Base-by-base conservation (phyloP, 2,797 vertebrate species). In the Ibycter americanus region DNA sequence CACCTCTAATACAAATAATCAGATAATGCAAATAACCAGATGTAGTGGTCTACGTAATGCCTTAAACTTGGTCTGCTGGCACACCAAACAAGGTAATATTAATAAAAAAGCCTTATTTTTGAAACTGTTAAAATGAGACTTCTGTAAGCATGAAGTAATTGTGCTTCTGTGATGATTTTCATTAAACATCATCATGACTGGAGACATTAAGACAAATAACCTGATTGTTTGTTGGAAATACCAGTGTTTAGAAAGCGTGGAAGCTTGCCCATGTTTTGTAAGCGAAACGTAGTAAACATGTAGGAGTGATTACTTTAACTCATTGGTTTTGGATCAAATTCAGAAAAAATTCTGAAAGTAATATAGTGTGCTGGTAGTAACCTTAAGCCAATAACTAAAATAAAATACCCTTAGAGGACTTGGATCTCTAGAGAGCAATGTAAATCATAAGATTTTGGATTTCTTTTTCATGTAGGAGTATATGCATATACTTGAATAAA, bases 41-140 rank as follows among this genome's bases (percentile, higher is more conserved):
- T 1, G 4, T 29, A 66, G 47, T 25, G 29, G 12, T 16, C 56
- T 38, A 22, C 0, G 0, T 49, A 42, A 47, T 49, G 31, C 27
- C 29, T 51, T 31, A 47, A 74, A 36, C 10, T n/a, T 56, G 59
- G 13, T 26, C 26, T 77, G 18, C 29, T 72, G n/a, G n/a, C 32
- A 40, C 58, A 49, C 21, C 27, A 47, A 22, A 21, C 12, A 47
- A 40, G 36, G 11, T 18, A 79, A 29, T 10, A 12, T 31, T 70
- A 18, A 55, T n/a, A 47, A 76, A 20, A 10, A 59, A 51, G 20
- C 6, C 6, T 84, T 65, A 49, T 34, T 78, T 73, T 34, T 86
- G 47, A 72, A 58, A 23, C 58, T 56, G 23, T 67, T 52, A 61
- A 79, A 32, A 15, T 54, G 19, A 63, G 22, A 47, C 22, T 63